These are phyloP conservation scores for Pygocentrus nattereri DNA, from an alignment of 2,797 vertebrate species.

Conservation along the genomic window DNA sequence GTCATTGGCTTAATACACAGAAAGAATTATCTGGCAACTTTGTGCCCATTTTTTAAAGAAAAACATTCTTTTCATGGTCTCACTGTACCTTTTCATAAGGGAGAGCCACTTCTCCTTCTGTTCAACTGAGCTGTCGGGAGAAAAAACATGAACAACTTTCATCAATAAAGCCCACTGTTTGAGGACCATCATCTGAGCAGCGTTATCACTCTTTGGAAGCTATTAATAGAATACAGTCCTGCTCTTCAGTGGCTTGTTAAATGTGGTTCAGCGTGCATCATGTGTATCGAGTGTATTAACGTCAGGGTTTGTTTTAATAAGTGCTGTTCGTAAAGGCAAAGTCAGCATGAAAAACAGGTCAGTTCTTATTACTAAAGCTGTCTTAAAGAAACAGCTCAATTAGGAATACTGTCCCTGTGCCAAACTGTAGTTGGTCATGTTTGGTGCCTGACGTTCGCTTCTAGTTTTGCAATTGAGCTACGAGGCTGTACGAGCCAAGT, in stretches of 20 bases:
- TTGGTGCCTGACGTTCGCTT: not conserved
- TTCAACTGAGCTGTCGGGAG: constrained; percentile 83
- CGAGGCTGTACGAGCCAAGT: not conserved
- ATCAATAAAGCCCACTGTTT: constrained; percentile 21
- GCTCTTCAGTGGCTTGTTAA: not conserved
- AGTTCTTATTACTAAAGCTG: not conserved
- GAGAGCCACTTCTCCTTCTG: constrained; percentile 90
- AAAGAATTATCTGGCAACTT: not conserved
- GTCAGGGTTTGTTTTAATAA: not conserved
- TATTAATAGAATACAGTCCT: constrained; percentile 15
- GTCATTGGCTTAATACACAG: not conserved
- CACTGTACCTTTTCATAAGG: constrained; percentile 87
- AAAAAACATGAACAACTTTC: not conserved
- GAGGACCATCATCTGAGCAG: constrained; percentile 22
- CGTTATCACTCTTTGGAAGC: not conserved
- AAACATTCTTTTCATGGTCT: not conserved
- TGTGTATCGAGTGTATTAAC: not conserved
- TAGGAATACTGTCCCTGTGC: no score
- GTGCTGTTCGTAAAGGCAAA: not conserved
- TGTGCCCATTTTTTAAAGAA: not conserved
- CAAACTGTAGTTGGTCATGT: not conserved
- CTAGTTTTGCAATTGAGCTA: not conserved
- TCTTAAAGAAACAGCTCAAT: not conserved
- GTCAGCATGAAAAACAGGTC: not conserved
- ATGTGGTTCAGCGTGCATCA: not conserved